Conservation (phyloP, 2,888 invertebrate species). For the Drosophila longiperda region DNA sequence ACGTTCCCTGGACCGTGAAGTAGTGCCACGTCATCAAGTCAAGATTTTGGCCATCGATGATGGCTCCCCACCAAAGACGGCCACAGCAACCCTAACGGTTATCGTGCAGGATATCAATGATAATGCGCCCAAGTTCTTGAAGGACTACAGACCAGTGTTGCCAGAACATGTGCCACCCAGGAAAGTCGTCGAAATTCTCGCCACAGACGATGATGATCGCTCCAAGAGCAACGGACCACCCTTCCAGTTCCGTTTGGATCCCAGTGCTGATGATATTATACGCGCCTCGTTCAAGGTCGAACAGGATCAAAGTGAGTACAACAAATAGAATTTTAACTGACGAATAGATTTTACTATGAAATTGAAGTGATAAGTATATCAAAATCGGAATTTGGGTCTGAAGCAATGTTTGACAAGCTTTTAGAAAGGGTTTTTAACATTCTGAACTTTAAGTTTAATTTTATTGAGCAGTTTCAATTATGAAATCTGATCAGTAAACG, state of each 20-base stretch:
- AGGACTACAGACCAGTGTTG: conserved; percentile 96
- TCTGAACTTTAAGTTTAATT: background rate
- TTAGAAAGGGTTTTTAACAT: too few species aligned
- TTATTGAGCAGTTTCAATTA: background rate
- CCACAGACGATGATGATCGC: conserved; percentile 96
- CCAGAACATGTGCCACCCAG: conserved; percentile 96
- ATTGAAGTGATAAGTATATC: background rate
- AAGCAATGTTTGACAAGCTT: background rate
- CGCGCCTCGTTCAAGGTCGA: conserved; percentile 97
- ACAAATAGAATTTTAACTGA: background rate
- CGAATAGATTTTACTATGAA: background rate
- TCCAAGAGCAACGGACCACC: conserved; percentile 98
- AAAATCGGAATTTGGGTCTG: background rate
- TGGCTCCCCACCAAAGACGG: conserved; percentile 96
- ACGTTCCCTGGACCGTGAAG: conserved; percentile 95
- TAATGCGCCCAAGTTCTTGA: conserved; percentile 96
- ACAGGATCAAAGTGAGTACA: conserved; percentile 94
- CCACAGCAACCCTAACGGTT: conserved; percentile 96
- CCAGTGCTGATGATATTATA: conserved; percentile 96
- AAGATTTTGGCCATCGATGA: conserved; percentile 98
- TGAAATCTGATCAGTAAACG: background rate
- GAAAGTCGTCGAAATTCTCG: conserved; percentile 96
- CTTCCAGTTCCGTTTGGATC: conserved; percentile 97
- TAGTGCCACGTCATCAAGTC: conserved; percentile 97
- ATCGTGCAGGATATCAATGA: conserved; percentile 98